These are phyloP conservation scores for Onychostruthus taczanowskii DNA, from an alignment of 2,113 vertebrate species.

Conservation along the genomic window DNA sequence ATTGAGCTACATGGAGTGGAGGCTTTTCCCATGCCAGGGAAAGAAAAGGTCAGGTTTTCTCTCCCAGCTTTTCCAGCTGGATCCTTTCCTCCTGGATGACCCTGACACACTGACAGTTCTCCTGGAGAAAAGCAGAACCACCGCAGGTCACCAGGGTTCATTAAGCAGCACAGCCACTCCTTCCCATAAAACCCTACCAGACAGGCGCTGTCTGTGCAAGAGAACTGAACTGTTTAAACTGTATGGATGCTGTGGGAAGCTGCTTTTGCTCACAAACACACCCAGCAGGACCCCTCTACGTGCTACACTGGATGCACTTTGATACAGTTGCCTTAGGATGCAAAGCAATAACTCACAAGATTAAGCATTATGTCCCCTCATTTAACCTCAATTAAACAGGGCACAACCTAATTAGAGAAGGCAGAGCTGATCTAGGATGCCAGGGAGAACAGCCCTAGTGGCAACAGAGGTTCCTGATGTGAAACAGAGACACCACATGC, in stretches of 20 bases:
- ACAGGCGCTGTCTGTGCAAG: background rate
- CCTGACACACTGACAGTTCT: background rate
- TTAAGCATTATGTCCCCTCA: background rate
- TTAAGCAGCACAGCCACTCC: background rate
- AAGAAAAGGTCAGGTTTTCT: background rate
- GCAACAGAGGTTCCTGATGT: background rate
- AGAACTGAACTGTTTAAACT: background rate
- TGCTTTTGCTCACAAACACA: background rate
- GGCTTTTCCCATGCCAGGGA: background rate
- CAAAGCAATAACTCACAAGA: background rate
- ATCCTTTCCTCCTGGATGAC: background rate
- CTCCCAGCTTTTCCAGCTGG: background rate
- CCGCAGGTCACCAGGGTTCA: background rate
- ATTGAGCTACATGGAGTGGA: accelerated
- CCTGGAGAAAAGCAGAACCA: background rate
- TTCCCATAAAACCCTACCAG: background rate
- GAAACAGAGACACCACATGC: background rate
- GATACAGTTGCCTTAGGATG: background rate
- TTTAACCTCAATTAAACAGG: background rate
- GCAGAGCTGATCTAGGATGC: background rate
- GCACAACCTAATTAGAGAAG: background rate
- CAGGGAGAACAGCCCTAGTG: background rate
- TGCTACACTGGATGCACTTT: no score
- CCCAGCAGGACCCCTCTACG: accelerated
- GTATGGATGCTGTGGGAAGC: background rate